Conservation (phyloP, 2,797 vertebrate species). For the Podarcis lilfordi region DNA sequence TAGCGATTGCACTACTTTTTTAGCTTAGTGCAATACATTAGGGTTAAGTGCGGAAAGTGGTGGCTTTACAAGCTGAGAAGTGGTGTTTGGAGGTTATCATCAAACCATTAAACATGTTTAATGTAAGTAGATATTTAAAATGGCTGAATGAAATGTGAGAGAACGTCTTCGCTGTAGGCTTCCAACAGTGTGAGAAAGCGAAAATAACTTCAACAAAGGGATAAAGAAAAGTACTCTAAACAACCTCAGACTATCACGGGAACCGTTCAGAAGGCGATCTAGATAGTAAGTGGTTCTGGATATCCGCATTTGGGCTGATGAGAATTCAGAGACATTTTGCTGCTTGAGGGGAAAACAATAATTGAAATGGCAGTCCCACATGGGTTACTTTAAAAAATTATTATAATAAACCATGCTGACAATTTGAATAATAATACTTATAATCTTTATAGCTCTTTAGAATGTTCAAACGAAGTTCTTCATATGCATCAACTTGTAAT, state of each 20-base stretch:
- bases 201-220: too few species aligned
- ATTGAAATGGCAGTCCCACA: not conserved
- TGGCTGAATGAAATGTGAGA: not conserved
- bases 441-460: not conserved
- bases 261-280: too few species aligned
- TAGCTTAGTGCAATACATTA: slow-evolving; percentile 34
- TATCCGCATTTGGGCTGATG: not conserved
- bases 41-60: not conserved
- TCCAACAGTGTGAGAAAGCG: too few species aligned
- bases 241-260: too few species aligned
- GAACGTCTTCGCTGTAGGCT: too few species aligned
- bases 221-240: not conserved
- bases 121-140: not conserved
- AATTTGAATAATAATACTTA: not conserved
- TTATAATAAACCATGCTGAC: not conserved
- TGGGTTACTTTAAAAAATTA: too few species aligned
- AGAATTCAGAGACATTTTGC: not conserved
- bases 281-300: not conserved
- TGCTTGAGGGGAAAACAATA: not conserved
- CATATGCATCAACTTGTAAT: not conserved
- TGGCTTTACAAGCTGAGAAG: not conserved
- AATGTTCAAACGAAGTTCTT: not conserved
- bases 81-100: slow-evolving; percentile 12
- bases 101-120: slow-evolving; percentile 13
- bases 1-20: not conserved